A percentile compares a stretch with the other conserved stretches of the same genome.
These are phyloP conservation scores for Eulemur albifrons DNA, from an alignment of 2,797 vertebrate species.

Conservation along the genomic window DNA sequence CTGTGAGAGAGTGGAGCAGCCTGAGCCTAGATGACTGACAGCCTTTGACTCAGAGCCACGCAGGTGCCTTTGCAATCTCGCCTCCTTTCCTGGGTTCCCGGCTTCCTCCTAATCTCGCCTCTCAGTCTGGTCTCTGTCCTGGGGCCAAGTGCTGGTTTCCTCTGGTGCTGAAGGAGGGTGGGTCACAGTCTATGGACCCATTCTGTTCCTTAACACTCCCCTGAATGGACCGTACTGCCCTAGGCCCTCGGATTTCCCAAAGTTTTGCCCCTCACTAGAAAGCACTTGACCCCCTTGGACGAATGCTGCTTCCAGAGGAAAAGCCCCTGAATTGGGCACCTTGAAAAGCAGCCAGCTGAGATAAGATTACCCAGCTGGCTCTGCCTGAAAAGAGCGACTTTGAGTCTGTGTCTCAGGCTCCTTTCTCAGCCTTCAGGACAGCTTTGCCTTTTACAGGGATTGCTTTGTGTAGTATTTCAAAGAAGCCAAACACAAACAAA, in stretches of 20 bases:
- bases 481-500: conserved; percentile 70
- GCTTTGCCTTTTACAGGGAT: conserved; percentile 63
- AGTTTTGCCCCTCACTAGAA: conserved; percentile 43
- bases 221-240: not conserved
- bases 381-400: conserved; percentile 65
- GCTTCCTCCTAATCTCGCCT: conserved; percentile 32
- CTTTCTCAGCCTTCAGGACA: conserved; percentile 59
- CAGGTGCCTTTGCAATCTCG: conserved; percentile 9
- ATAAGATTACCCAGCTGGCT: conserved; percentile 71
- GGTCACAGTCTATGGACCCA: not conserved
- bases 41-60: conserved; percentile 63
- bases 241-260: not conserved
- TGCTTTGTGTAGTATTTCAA: conserved; percentile 74
- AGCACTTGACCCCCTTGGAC: not conserved
- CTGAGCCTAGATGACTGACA: conserved; percentile 54
- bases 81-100: conserved; percentile 35
- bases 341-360: conserved; percentile 64
- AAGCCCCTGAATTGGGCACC: conserved; percentile 45
- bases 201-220: not conserved
- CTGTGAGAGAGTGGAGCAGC: conserved; percentile 15
- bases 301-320: not conserved
- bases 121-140: conserved; percentile 39
- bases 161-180: not conserved
- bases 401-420: conserved; percentile 35
- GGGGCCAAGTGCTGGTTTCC: conserved; percentile 52